Evolutionary conservation across 2,888 invertebrate genomes (phyloP).

Genomic region (Temnothorax ravouxi): DNA sequence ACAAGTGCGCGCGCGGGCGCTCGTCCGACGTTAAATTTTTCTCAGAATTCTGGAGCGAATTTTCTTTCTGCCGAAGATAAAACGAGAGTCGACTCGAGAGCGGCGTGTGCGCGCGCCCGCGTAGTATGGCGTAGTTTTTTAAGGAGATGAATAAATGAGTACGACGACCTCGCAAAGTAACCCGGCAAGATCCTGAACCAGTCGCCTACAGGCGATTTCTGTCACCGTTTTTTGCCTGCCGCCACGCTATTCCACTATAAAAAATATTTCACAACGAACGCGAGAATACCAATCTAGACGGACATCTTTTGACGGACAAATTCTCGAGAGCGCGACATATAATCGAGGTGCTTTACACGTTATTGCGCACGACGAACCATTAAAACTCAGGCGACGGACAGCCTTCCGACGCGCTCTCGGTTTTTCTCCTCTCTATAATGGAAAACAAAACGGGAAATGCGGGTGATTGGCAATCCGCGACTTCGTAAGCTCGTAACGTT

Average conservation of each 20-base stretch:
- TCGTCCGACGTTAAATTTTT: constrained; percentile 47
- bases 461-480: not conserved
- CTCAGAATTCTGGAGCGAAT: constrained; percentile 53
- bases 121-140: constrained; percentile 45
- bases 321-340: not conserved
- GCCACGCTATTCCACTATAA: constrained; percentile 2
- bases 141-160: constrained; percentile 56
- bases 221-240: constrained; percentile 44
- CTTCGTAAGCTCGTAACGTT: constrained; percentile 20
- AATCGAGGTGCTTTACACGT: constrained; percentile 12
- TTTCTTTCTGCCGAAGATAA: constrained; percentile 39
- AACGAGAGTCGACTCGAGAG: constrained; percentile 45
- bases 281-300: constrained; percentile 1
- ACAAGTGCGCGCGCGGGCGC: constrained; percentile 2
- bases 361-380: constrained; percentile 37
- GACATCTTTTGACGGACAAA: constrained; percentile 29
- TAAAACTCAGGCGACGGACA: constrained; percentile 7
- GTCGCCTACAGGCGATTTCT: constrained; percentile 47
- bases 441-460: constrained; percentile 31
- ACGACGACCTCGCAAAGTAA: constrained; percentile 54
- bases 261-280: constrained; percentile 38
- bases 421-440: not conserved
- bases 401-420: not conserved
- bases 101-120: not conserved
- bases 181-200: constrained; percentile 31